Evolutionary conservation across 2,888 invertebrate genomes (phyloP), one percentile per base, ranked within the genome.

Genomic region (Cyclophora punctaria): DNA sequence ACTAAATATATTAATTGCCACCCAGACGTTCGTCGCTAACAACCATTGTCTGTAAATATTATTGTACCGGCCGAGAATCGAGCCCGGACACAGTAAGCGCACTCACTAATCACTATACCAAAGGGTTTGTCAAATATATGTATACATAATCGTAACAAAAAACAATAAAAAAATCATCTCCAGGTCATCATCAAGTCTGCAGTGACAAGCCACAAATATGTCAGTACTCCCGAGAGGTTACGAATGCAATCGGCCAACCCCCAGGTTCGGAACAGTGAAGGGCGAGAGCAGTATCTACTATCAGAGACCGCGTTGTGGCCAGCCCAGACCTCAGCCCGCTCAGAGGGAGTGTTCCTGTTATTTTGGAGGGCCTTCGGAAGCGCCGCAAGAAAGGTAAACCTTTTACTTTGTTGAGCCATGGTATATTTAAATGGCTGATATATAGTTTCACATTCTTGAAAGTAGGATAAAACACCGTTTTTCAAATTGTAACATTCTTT

Each of bases 261-360:
- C 86, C 0, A 71, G 86, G 56, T 86, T 67, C 63, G 87, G 86
- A 7, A 67, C 61, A 40, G 83, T 85, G 7, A 66, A 57, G 41
- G 83, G 80, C 43, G 84, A 86, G 50, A 77, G 72, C 61, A 83
- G 83, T 56, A 67, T 86, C 47, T 87, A 79, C 64, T 70, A 84
- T 67, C 83, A 85, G 57, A 70, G 87, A 33, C 86, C 86, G 0
- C 66, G 80, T 0, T 86, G 70, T 48, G 87, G 87, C 2, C 87
- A 87, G 55, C 87, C 87, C 0, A 67, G 86, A 35, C 82, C 77
- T 2, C 84, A 86, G 53, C 86, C 87, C 0, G 83, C 80, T 56
- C 78, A 75, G 57, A 74, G 65, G 49, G 85, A 85, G 60, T 61
- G 62, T 7, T 59, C 72, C 0, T 51, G 63, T 5, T 81, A 73